Base-by-base conservation (phyloP, 2,888 invertebrate species). In the Serripes groenlandicus region DNA sequence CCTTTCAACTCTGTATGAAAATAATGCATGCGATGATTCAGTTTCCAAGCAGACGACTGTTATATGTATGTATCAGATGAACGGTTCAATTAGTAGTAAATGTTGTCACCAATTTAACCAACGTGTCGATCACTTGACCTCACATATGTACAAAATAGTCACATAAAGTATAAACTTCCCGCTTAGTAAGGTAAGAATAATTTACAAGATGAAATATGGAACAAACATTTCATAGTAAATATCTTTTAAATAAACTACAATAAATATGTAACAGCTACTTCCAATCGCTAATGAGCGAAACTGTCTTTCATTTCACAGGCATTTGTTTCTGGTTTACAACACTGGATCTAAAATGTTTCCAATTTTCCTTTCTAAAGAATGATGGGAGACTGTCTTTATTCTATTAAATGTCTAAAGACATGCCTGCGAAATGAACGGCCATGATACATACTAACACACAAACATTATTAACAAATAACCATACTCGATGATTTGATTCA, bases 151-250 rank as follows among this genome's bases (percentile, higher is more conserved):
- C 32, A 62, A 77, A 62, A 64, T 37, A 74, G 58, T 80, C 85
- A 83, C 80, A 80, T 78, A 78, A 86, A 86, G 81, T 78, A 78
- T 72, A 77, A 85, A 86, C 86, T 86, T 78, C 86, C 86, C 86
- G 86, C 78, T 70, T 83, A 81, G 58, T 81, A 78, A 76, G 86
- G 86, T 75, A 76, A 78, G 81, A 86, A 86, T 83, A 86, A 78
- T 83, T 81, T 86, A 86, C 86, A 83, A 60, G 64, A 85, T 85
- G 78, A 78, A 66, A 71, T 64, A 83, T 83, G 78, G 83, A 79
- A 76, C 83, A 79, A 78, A 83, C 75, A 21, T 28, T 66, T 37
- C 52, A 52, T 37, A 23, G 54, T 56, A 56, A 56, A 34, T 56
- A 64, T 62, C 52, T 78, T 73, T 35, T 78, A 74, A 78, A 80